Evolutionary conservation across 2,113 vertebrate species (phyloP).

Genomic region (Chionodraco myersi): DNA sequence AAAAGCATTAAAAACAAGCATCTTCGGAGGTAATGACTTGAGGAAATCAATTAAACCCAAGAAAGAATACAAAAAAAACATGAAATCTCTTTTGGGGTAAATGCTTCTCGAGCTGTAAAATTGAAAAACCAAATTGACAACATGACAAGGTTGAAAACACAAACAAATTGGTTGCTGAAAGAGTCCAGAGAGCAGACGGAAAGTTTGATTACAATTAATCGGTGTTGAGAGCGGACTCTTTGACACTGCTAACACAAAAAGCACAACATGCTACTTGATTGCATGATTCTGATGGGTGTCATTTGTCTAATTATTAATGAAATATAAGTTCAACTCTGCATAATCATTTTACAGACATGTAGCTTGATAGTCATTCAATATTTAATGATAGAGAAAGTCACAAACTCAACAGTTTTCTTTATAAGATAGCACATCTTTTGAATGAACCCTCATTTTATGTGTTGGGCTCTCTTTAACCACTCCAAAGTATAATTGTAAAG

Average conservation of each 20-base stretch:
- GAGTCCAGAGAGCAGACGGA: constrained; percentile 53
- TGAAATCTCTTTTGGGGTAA: constrained; percentile 42
- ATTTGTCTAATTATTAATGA: constrained; percentile 10
- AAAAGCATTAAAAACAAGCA: constrained; percentile 40
- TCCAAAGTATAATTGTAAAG: no score
- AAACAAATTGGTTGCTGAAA: constrained; percentile 63
- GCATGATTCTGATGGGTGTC: constrained; percentile 11
- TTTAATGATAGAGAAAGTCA: not conserved
- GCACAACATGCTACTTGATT: not conserved
- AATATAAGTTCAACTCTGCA: not conserved
- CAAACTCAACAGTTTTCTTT: not conserved
- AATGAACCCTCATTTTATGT: not conserved
- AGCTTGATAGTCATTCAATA: not conserved
- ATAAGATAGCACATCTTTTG: not conserved
- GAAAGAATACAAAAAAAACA: constrained; percentile 24
- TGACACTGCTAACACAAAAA: constrained; percentile 21
- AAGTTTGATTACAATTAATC: constrained; percentile 58
- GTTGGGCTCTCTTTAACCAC: not conserved
- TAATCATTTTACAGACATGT: not conserved
- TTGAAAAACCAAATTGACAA: constrained; percentile 63
- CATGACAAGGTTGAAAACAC: constrained; percentile 61
- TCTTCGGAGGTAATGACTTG: constrained; percentile 61
- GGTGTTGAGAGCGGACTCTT: constrained; percentile 15
- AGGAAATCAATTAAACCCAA: constrained; percentile 70
- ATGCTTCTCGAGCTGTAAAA: constrained; percentile 69